These are phyloP conservation scores for Danio rerio DNA, from an alignment of 2,113 vertebrate species.

Conservation along the genomic window DNA sequence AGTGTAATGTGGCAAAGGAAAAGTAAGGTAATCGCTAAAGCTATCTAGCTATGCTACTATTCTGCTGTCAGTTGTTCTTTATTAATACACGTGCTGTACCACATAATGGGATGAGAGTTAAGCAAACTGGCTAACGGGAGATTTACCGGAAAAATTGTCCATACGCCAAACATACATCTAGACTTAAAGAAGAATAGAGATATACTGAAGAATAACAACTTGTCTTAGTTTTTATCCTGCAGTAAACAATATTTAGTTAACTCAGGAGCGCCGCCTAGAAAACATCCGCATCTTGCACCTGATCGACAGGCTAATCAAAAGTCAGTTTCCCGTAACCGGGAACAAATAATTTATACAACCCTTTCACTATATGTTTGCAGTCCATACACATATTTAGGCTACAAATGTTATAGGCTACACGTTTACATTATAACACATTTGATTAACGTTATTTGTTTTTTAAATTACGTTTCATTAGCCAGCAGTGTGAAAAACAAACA, in stretches of 20 bases:
- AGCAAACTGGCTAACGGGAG: constrained; percentile 97
- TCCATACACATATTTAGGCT: no score
- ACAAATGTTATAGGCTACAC: no score
- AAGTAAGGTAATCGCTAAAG: constrained; percentile 78
- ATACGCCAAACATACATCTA: constrained; percentile 96
- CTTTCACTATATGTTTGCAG: no score
- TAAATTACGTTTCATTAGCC: no score
- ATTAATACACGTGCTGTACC: background rate
- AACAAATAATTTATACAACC: no score
- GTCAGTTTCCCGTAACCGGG: constrained; percentile 94
- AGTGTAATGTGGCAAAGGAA: constrained; percentile 79
- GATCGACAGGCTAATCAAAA: constrained; percentile 98
- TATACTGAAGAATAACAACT: no score
- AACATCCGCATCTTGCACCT: constrained; percentile 97
- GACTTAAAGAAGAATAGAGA: constrained; percentile 91
- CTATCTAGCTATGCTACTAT: background rate
- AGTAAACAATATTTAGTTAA: constrained; percentile 93
- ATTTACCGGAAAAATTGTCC: constrained; percentile 96
- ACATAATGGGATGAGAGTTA: no score
- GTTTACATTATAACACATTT: no score
- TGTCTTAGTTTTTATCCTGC: constrained; percentile 80
- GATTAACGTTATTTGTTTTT: no score
- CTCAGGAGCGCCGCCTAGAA: constrained; percentile 97
- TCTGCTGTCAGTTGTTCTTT: background rate
- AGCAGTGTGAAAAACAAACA: no score